A percentile compares a stretch with the other conserved stretches of the same genome.
Evolutionary conservation across 2,113 vertebrate genomes (phyloP).

Genomic region (Baryphthengus martii): DNA sequence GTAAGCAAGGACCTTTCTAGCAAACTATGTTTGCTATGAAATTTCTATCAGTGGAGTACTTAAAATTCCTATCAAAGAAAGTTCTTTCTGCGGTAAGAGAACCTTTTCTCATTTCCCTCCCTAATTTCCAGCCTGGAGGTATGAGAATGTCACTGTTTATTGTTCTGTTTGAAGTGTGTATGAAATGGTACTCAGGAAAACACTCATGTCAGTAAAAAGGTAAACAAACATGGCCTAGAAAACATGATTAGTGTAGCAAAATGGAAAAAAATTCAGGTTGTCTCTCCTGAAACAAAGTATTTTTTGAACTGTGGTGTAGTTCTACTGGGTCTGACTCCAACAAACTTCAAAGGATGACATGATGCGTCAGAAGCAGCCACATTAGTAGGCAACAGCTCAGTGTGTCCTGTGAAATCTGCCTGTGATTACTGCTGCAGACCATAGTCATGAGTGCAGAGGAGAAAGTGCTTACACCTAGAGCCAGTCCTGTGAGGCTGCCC

Average conservation of each 20-base stretch:
- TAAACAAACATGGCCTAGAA: not conserved
- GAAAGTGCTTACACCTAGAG: not conserved
- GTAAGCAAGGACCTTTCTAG: not conserved
- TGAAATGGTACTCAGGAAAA: not conserved
- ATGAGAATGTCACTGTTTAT: not conserved
- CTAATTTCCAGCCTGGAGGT: not conserved
- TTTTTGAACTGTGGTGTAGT: not conserved
- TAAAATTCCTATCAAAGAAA: not conserved
- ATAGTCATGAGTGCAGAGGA: not conserved
- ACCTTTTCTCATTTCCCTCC: not conserved
- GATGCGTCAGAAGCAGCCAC: not conserved
- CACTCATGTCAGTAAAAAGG: not conserved
- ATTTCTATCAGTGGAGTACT: not conserved
- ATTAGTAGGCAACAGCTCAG: not conserved
- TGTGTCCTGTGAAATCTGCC: not conserved
- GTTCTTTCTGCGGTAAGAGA: not conserved
- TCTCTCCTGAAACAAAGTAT: not conserved
- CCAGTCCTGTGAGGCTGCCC: not conserved
- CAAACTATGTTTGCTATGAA: not conserved
- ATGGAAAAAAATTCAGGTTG: not conserved
- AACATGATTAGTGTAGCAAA: not conserved
- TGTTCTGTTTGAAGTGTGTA: not conserved
- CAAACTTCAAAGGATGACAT: not conserved
- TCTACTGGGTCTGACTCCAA: not conserved
- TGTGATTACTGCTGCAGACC: not conserved